Evolutionary conservation across 2,797 vertebrate genomes (phyloP).

Genomic region (Anguilla obscura): DNA sequence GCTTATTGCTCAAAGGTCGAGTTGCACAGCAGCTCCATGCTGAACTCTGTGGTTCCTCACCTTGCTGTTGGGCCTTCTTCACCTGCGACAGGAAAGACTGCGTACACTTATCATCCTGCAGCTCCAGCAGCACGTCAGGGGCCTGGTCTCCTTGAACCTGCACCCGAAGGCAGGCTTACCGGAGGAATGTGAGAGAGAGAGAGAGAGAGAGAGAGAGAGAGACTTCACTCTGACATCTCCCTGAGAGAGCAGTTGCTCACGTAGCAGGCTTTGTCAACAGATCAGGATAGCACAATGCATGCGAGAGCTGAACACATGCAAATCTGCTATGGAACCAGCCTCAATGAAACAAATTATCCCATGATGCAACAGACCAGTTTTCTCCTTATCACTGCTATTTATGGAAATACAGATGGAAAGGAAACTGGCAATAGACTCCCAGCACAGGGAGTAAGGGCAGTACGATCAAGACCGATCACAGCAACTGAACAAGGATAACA

Average conservation of each 20-base stretch:
- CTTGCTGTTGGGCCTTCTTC: constrained; percentile 81
- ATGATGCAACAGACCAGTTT: neutral
- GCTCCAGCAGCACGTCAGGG: constrained; percentile 81
- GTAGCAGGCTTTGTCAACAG: neutral
- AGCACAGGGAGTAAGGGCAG: neutral
- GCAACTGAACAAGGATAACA: neutral
- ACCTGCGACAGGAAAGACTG: constrained; percentile 81
- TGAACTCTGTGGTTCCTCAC: constrained; percentile 66
- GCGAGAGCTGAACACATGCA: neutral
- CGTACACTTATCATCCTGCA: constrained; percentile 84
- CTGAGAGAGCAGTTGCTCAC: neutral
- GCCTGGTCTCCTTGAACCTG: constrained; percentile 80
- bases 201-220: neutral
- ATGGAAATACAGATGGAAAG: neutral
- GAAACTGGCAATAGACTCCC: no score
- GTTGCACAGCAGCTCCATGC: neutral
- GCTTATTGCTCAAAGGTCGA: neutral
- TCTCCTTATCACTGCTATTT: neutral
- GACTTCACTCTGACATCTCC: neutral
- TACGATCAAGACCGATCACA: neutral
- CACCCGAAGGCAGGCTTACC: constrained; percentile 78
- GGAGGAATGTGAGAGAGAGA: constrained; percentile 22
- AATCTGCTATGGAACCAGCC: neutral
- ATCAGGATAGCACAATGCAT: neutral
- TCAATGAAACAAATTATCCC: neutral